phyloP scores from a whole-genome alignment of 2,113 vertebrate species.

The Callithrix jacchus region DNA sequence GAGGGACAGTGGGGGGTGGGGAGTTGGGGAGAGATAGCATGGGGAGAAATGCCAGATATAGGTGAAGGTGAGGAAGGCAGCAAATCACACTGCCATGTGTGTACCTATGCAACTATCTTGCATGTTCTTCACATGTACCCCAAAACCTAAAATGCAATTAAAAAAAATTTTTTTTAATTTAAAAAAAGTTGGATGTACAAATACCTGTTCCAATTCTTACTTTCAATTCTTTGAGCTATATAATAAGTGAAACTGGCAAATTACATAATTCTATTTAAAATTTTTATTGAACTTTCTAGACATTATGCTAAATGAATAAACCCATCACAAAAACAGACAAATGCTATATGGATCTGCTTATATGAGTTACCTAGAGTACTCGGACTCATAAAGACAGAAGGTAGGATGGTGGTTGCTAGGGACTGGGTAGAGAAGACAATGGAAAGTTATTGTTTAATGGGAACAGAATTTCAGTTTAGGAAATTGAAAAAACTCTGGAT shows the following conservation, averaged over 20 bases:
- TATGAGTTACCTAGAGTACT: neutral
- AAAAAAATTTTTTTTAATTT: too few relatives aligned
- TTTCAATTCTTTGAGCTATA: neutral
- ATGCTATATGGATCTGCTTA: neutral
- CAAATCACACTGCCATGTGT: too few relatives aligned
- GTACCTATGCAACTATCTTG: too few relatives aligned
- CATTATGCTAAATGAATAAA: neutral
- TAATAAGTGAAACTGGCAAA: neutral
- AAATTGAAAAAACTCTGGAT: neutral
- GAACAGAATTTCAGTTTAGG: neutral
- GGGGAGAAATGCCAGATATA: too few relatives aligned
- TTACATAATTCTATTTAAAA: neutral
- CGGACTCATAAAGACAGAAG: neutral
- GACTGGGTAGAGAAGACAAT: neutral
- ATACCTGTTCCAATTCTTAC: neutral
- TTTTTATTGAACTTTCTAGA: neutral
- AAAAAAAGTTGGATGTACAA: neutral
- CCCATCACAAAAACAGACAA: neutral
- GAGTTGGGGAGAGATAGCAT: too few relatives aligned
- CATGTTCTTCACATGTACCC: too few relatives aligned
- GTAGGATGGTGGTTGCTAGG: neutral
- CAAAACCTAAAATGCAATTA: too few relatives aligned
- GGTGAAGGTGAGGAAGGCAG: too few relatives aligned
- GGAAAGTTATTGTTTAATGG: neutral
- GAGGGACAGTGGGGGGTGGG: too few relatives aligned